These are phyloP conservation scores for Drosophila oshimai DNA, from an alignment of 1,140 invertebrate genomes.

Conservation along the genomic window DNA sequence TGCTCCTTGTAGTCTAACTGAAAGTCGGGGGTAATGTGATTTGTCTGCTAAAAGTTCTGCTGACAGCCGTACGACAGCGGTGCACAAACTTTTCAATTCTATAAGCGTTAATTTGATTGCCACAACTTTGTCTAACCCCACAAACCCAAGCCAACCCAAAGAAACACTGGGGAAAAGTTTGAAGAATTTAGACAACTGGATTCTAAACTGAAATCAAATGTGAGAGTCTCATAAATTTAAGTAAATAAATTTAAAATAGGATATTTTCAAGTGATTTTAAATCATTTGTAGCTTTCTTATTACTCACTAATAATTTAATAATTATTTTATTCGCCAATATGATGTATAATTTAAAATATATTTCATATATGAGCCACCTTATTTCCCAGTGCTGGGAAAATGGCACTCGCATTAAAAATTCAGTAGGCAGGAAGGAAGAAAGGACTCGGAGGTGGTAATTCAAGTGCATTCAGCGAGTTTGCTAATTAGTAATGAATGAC, in stretches of 20 bases:
- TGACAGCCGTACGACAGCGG: slow-evolving; percentile 3
- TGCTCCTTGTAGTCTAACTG: not conserved
- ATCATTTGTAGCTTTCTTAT: too few relatives aligned
- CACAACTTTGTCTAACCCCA: slow-evolving; percentile 25
- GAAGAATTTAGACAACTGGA: too few relatives aligned
- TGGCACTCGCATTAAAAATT: slow-evolving; percentile 33
- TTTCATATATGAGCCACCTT: not conserved
- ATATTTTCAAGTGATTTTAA: not conserved
- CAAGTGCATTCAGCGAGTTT: slow-evolving; percentile 67
- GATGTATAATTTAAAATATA: too few relatives aligned
- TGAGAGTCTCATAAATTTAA: too few relatives aligned
- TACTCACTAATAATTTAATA: too few relatives aligned
- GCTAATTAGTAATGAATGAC: slow-evolving; percentile 61
- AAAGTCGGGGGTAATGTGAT: slow-evolving; percentile 21
- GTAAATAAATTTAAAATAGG: not conserved
- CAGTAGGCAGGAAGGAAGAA: slow-evolving; percentile 6
- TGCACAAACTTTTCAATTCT: slow-evolving; percentile 47
- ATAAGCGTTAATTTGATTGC: slow-evolving; percentile 53
- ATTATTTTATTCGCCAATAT: too few relatives aligned
- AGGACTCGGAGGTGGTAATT: slow-evolving; percentile 12
- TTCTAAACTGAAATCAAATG: too few relatives aligned
- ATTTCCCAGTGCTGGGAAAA: slow-evolving; percentile 13
- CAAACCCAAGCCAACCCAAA: not conserved
- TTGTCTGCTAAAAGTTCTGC: slow-evolving; percentile 25
- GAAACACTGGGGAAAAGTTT: not conserved